A percentile compares a stretch with the other conserved stretches of the same genome.
These are phyloP conservation scores for Pararge aegeria DNA, from an alignment of 1,140 invertebrate genomes.

Conservation along the genomic window DNA sequence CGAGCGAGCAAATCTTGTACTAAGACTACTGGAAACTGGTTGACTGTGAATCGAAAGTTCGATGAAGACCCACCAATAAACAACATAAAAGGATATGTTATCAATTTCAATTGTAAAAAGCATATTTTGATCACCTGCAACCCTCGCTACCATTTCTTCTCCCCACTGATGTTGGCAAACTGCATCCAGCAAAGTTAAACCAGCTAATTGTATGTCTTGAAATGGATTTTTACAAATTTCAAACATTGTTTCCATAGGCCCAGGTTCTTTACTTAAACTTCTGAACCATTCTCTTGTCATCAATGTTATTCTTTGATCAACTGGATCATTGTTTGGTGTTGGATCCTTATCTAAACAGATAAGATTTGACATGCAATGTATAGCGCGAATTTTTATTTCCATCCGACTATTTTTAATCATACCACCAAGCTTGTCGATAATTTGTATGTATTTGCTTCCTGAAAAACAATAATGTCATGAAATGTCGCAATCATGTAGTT, in stretches of 20 bases:
- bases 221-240: conserved; percentile 83
- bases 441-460: conserved; percentile 73
- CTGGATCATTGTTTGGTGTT: conserved; percentile 29
- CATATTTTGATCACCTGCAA: conserved; percentile 68
- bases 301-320: conserved; percentile 71
- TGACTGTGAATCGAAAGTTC: too few species aligned
- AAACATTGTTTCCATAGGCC: conserved; percentile 69
- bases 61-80: too few species aligned
- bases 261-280: conserved; percentile 59
- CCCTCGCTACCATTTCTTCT: conserved; percentile 80
- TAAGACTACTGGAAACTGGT: too few species aligned
- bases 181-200: conserved; percentile 77
- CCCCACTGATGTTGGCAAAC: conserved; percentile 83
- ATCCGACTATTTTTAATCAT: conserved; percentile 81
- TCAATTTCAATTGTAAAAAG: too few species aligned
- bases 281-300: conserved; percentile 80
- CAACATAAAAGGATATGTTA: too few species aligned
- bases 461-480: conserved; percentile 24
- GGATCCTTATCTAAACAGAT: conserved; percentile 67
- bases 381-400: conserved; percentile 81
- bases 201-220: conserved; percentile 81
- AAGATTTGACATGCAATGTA: conserved; percentile 82
- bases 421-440: conserved; percentile 78
- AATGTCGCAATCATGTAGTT: neutral
- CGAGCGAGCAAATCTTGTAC: too few species aligned